A percentile compares a stretch with the other conserved stretches of the same genome.
Conservation (phyloP, 1,140 invertebrate species). For the Calliopsis andreniformis region DNA sequence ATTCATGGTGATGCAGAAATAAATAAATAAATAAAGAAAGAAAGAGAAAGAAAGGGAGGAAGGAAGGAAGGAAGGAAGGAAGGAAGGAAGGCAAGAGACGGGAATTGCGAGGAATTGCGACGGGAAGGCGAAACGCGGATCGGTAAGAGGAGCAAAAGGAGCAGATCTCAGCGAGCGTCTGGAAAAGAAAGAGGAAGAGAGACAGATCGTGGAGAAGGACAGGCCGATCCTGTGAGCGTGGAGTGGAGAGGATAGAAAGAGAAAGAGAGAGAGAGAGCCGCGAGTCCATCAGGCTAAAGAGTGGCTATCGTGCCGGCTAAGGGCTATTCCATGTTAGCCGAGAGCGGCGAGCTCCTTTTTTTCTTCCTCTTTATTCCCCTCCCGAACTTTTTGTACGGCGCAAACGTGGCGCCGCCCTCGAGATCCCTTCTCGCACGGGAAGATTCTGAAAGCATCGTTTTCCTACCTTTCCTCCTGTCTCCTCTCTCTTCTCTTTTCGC, state of each 20-base stretch:
- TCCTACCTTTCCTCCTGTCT: background rate
- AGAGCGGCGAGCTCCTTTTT: slow-evolving; percentile 75
- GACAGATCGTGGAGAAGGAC: no score
- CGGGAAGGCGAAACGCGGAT: slow-evolving; percentile 32
- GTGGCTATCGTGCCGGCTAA: slow-evolving; percentile 80
- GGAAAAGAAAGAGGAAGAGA: slow-evolving; percentile 24
- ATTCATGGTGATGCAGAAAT: no score
- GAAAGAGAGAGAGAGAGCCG: slow-evolving; percentile 52
- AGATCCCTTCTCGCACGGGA: slow-evolving; percentile 48
- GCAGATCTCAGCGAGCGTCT: background rate
- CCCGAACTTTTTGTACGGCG: slow-evolving; percentile 72
- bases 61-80: slow-evolving; percentile 10
- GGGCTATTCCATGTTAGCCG: slow-evolving; percentile 81
- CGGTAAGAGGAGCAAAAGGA: slow-evolving; percentile 34
- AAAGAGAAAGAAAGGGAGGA: background rate
- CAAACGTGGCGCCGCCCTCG: slow-evolving; percentile 80
- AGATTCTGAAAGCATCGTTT: slow-evolving; percentile 21
- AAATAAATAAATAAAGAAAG: no score
- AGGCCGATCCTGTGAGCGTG: no score
- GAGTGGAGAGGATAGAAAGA: slow-evolving; percentile 15
- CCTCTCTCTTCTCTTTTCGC: background rate
- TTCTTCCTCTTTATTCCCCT: slow-evolving; percentile 71
- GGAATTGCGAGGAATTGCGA: background rate
- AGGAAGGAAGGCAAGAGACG: slow-evolving; percentile 8
- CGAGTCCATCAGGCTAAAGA: slow-evolving; percentile 76